A percentile compares a stretch with the other conserved stretches of the same genome.
phyloP scores from a whole-genome alignment of 1,140 invertebrate genomes.

The Tyrophagus putrescentiae region DNA sequence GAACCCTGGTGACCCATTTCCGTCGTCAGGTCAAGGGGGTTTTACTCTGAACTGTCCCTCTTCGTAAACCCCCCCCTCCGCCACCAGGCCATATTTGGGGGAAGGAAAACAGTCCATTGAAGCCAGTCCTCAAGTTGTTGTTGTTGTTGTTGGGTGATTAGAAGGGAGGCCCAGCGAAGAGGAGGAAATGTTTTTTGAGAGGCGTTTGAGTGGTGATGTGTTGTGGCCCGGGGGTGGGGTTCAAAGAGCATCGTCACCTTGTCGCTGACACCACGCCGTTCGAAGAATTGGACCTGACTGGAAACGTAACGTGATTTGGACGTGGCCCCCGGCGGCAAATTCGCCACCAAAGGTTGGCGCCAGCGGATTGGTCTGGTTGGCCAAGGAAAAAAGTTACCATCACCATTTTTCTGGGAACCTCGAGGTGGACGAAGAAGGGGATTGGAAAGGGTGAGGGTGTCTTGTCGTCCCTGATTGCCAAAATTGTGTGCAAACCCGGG shows the following conservation, averaged over 20 bases:
- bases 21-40: background rate
- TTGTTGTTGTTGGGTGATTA: background rate
- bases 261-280: background rate
- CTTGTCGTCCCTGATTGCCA: no score
- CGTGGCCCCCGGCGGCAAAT: background rate
- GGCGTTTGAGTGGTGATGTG: no score
- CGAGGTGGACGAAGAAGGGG: no score
- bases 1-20: background rate
- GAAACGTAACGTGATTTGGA: constrained; percentile 6
- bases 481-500: no score
- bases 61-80: no score
- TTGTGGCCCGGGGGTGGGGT: background rate
- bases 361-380: constrained; percentile 11
- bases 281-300: no score
- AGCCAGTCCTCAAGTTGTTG: background rate
- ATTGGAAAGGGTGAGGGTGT: no score
- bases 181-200: background rate
- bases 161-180: background rate
- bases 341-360: constrained; percentile 4
- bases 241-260: constrained; percentile 7
- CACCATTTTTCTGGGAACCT: no score
- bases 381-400: no score
- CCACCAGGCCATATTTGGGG: background rate
- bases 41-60: background rate
- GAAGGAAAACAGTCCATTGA: background rate